Conservation (phyloP, 2,113 vertebrate species). For the Rhea americana region DNA sequence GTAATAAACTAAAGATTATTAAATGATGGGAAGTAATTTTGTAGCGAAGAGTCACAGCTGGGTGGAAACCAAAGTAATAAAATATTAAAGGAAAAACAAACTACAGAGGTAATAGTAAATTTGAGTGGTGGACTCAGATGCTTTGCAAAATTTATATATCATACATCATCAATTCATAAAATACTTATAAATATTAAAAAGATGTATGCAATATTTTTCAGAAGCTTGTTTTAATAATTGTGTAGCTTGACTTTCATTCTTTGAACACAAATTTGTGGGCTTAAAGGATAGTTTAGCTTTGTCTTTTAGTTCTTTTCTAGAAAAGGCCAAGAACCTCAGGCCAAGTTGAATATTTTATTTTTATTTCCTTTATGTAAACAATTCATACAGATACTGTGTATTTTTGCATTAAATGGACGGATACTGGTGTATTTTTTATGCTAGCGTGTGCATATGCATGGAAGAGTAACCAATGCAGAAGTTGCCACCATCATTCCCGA, state of each 20-base stretch:
- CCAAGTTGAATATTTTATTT: not conserved
- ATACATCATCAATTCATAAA: not conserved
- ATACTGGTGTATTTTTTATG: not conserved
- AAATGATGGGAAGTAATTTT: not conserved
- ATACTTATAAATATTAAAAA: constrained; percentile 3
- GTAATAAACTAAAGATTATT: not conserved
- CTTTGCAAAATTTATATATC: not conserved
- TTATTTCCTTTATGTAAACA: not conserved
- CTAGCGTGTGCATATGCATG: not conserved
- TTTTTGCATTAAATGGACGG: not conserved
- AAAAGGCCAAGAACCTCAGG: not conserved
- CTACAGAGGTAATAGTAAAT: not conserved
- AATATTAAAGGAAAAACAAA: not conserved
- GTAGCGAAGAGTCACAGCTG: not conserved
- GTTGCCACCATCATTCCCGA: not conserved
- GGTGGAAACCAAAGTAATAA: not conserved
- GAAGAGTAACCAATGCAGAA: not conserved
- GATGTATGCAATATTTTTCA: not conserved
- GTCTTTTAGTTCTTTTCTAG: not conserved
- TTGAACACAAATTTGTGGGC: not conserved
- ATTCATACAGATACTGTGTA: not conserved
- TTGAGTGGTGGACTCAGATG: not conserved
- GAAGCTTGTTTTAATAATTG: not conserved
- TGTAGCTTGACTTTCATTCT: not conserved
- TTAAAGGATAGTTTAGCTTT: not conserved